phyloP scores from a whole-genome alignment of 2,888 invertebrate genomes.

The Phengaris alcon region DNA sequence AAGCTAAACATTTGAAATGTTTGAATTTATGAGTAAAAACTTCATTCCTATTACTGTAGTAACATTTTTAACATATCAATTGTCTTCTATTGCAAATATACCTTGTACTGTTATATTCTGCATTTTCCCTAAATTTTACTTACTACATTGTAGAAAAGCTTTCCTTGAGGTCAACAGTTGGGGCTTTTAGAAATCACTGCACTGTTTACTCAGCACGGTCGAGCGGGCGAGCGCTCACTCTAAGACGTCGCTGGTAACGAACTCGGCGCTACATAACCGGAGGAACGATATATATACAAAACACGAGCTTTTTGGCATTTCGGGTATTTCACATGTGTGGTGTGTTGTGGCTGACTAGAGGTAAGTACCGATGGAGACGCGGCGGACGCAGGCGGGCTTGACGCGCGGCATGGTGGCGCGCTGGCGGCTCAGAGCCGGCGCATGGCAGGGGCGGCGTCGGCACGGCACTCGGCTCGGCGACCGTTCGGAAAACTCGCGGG shows the following conservation, averaged over 20 bases:
- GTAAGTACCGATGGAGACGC: conserved; percentile 78
- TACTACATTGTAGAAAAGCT: conserved; percentile 24
- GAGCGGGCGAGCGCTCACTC: conserved; percentile 73
- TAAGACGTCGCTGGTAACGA: conserved; percentile 75
- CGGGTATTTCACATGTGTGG: conserved; percentile 47
- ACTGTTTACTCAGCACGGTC: conserved; percentile 76
- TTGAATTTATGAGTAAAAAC: background rate
- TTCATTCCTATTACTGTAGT: background rate
- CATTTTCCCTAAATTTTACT: conserved; percentile 21
- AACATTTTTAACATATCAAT: background rate
- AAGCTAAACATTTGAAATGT: background rate
- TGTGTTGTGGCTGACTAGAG: conserved; percentile 49
- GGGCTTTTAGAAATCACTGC: conserved; percentile 53
- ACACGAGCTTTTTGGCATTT: conserved; percentile 42
- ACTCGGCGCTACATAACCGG: conserved; percentile 23
- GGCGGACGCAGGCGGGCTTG: conserved; percentile 77
- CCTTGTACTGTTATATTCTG: background rate
- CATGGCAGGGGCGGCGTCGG: conserved; percentile 61
- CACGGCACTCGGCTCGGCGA: conserved; percentile 42
- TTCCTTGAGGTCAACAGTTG: conserved; percentile 26
- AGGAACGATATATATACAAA: conserved; percentile 23
- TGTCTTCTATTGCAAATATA: background rate
- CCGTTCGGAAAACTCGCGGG: conserved; percentile 48
- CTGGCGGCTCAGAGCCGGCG: conserved; percentile 66
- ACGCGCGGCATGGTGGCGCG: conserved; percentile 73